Evolutionary conservation across 64 coral and sea anemone genomes (phyloP).

Genomic region (Dendrophyllia cribrosa): DNA sequence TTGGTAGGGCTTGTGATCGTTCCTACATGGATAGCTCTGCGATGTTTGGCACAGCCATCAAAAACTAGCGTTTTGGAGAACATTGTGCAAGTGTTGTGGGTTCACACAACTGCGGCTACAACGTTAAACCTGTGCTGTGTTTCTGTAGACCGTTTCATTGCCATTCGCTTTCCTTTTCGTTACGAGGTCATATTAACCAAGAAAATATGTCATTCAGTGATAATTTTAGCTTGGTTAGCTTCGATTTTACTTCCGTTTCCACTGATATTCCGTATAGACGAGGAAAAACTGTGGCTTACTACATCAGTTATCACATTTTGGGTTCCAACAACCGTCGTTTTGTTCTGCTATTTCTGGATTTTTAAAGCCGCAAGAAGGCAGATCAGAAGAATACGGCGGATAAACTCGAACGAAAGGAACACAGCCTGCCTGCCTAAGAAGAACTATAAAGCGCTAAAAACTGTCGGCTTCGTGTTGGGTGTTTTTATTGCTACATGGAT

Average conservation of each 20-base stretch:
- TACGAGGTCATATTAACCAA: constrained; percentile 12
- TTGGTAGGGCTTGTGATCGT: not conserved
- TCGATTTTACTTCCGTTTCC: not conserved
- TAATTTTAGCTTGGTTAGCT: not conserved
- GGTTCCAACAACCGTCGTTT: not conserved
- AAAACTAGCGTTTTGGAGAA: not conserved
- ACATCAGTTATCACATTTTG: not conserved
- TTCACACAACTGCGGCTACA: not conserved
- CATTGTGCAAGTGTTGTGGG: not conserved
- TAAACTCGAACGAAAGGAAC: not conserved
- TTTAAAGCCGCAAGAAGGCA: constrained; percentile 24
- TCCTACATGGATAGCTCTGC: not conserved
- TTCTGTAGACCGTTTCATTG: constrained; percentile 26
- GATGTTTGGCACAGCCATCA: not conserved
- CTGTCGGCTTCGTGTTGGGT: not conserved
- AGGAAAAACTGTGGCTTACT: not conserved
- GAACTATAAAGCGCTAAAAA: not conserved
- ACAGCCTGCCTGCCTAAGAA: not conserved
- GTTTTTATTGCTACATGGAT: not conserved
- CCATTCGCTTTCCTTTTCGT: constrained; percentile 26
- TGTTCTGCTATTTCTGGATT: not conserved
- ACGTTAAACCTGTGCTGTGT: constrained; percentile 20
- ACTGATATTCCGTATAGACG: not conserved
- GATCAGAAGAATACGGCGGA: not conserved
- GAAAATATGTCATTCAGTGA: not conserved